A percentile compares a stretch with the other conserved stretches of the same genome.
phyloP scores from a whole-genome alignment of 2,797 vertebrate species.

The Siniperca scherzeri region DNA sequence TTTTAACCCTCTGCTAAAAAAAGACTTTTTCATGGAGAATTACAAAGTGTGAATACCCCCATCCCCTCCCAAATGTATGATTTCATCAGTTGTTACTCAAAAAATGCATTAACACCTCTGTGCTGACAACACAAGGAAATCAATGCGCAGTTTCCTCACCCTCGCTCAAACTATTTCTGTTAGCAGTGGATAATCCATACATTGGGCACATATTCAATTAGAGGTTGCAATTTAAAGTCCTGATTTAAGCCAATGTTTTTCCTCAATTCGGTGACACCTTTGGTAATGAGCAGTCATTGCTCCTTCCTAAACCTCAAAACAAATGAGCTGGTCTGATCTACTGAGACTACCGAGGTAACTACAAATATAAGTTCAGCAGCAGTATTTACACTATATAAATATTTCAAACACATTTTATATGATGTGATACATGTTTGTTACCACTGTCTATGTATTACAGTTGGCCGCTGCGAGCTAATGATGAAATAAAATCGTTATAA shows the following conservation, averaged over 20 bases:
- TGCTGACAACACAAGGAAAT: constrained; percentile 60
- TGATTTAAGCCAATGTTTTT: constrained; percentile 1
- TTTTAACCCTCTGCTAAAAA: constrained; percentile 21
- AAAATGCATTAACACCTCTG: constrained; percentile 63
- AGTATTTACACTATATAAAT: neutral
- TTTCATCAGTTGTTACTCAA: constrained; percentile 50
- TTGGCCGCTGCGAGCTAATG: too few species aligned
- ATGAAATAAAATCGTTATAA: neutral
- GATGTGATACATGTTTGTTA: neutral
- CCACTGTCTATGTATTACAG: neutral
- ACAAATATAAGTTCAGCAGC: neutral
- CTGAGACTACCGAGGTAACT: neutral
- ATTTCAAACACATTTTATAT: neutral
- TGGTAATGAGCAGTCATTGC: constrained; percentile 9
- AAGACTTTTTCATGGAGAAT: constrained; percentile 49
- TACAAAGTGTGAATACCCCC: constrained; percentile 48
- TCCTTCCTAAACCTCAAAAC: neutral
- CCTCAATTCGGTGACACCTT: neutral
- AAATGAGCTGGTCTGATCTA: neutral
- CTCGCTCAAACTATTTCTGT: constrained; percentile 46
- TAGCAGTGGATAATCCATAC: constrained; percentile 47
- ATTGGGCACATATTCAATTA: constrained; percentile 33
- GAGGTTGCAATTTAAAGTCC: constrained; percentile 23
- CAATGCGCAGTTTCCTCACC: constrained; percentile 41
- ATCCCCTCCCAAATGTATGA: constrained; percentile 31